phyloP scores from a whole-genome alignment of 2,797 vertebrate species.

The Cyclopterus lumpus region DNA sequence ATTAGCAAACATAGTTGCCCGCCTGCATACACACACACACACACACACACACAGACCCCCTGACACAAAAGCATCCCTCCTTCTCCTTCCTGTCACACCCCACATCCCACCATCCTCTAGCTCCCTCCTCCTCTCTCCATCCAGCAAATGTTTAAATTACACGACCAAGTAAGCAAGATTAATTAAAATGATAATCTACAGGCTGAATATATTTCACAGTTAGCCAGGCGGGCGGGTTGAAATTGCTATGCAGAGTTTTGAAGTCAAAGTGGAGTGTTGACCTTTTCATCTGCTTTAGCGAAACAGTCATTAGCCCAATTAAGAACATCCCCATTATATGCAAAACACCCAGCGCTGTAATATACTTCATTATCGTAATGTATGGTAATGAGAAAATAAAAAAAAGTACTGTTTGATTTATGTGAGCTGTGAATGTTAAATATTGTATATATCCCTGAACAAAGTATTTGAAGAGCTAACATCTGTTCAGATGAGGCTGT shows the following conservation, averaged over 20 bases:
- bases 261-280: constrained; percentile 73
- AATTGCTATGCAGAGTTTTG: constrained; percentile 71
- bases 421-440: constrained; percentile 44
- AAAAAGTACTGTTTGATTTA: constrained; percentile 44
- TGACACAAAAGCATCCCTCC: constrained; percentile 49
- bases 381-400: constrained; percentile 47
- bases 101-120: constrained; percentile 46
- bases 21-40: constrained; percentile 56
- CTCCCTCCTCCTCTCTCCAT: constrained; percentile 55
- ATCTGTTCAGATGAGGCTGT: constrained; percentile 31
- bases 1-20: constrained; percentile 50
- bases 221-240: constrained; percentile 74
- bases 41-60: constrained; percentile 35
- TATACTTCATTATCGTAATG: constrained; percentile 54
- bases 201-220: constrained; percentile 80
- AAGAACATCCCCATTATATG: constrained; percentile 57
- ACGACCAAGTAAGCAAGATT: constrained; percentile 88
- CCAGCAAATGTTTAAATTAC: constrained; percentile 87
- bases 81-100: constrained; percentile 54
- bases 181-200: constrained; percentile 87
- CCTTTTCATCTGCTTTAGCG: constrained; percentile 67
- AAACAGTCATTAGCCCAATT: constrained; percentile 76
- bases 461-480: constrained; percentile 30
- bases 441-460: constrained; percentile 42
- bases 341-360: constrained; percentile 38